These are phyloP conservation scores for Epiperipatus broadwayi DNA, from an alignment of 2,888 invertebrate genomes.

Conservation along the genomic window DNA sequence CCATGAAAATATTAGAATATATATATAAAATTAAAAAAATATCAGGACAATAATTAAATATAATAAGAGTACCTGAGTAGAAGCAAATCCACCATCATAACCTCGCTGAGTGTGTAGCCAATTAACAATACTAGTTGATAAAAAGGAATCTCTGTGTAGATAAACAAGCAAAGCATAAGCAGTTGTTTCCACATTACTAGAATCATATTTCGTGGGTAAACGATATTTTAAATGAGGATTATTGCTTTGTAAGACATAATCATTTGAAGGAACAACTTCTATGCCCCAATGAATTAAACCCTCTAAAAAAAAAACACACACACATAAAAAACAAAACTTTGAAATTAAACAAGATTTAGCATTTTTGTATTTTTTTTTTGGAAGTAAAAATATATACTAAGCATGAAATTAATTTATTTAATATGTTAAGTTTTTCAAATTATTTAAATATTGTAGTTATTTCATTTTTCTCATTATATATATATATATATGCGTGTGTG, in stretches of 20 bases:
- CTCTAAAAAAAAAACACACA: neutral
- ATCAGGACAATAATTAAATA: too few relatives aligned
- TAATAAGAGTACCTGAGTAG: constrained; percentile 57
- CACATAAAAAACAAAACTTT: too few relatives aligned
- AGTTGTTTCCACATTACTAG: constrained; percentile 76
- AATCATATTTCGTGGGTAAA: constrained; percentile 66
- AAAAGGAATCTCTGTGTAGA: constrained; percentile 58
- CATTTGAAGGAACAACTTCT: neutral
- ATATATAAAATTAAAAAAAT: too few relatives aligned
- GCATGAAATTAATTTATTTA: too few relatives aligned
- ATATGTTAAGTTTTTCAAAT: too few relatives aligned
- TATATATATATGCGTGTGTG: too few relatives aligned
- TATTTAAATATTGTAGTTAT: too few relatives aligned
- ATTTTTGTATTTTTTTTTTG: too few relatives aligned
- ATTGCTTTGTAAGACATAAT: constrained; percentile 18
- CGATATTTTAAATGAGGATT: constrained; percentile 64
- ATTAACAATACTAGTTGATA: constrained; percentile 64
- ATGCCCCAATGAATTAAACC: constrained; percentile 8
- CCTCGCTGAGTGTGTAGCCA: constrained; percentile 75
- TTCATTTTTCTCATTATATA: too few relatives aligned
- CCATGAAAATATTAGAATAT: too few relatives aligned
- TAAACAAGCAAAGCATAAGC: constrained; percentile 76
- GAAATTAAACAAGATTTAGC: too few relatives aligned
- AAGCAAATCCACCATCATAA: constrained; percentile 69
- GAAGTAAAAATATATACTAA: too few relatives aligned